phyloP scores from a whole-genome alignment of 1,140 invertebrate species.

The Drosophila varians region DNA sequence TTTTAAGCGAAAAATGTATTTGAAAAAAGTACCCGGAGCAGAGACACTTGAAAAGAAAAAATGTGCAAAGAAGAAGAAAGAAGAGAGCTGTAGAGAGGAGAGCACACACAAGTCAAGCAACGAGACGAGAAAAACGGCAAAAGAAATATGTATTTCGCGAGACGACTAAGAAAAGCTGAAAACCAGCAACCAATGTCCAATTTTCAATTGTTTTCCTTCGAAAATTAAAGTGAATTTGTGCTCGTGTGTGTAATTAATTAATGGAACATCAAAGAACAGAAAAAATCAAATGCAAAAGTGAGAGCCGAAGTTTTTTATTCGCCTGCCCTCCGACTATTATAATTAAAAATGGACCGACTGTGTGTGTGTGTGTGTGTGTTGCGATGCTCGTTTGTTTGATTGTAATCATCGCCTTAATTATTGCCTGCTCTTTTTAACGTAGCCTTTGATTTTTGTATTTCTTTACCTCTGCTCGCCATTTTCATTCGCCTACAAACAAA shows the following conservation, averaged over 20 bases:
- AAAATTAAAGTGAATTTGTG: constrained; percentile 62
- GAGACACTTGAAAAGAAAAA: constrained; percentile 79
- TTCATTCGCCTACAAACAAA: constrained; percentile 30
- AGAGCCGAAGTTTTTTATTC: constrained; percentile 44
- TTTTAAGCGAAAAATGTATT: constrained; percentile 68
- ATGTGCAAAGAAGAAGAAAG: constrained; percentile 79
- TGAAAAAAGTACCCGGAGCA: constrained; percentile 53
- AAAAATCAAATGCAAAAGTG: constrained; percentile 42
- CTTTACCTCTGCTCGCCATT: constrained; percentile 30
- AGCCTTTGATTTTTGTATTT: constrained; percentile 31
- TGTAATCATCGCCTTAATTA: constrained; percentile 36
- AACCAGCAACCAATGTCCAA: constrained; percentile 66
- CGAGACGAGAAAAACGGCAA: constrained; percentile 69
- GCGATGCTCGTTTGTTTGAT: constrained; percentile 39
- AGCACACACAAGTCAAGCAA: constrained; percentile 63
- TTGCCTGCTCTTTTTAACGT: constrained; percentile 26
- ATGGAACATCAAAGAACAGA: constrained; percentile 47
- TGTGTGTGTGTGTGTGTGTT: constrained; percentile 27
- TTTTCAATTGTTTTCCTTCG: constrained; percentile 70
- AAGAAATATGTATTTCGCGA: constrained; percentile 83
- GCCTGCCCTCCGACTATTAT: constrained; percentile 44
- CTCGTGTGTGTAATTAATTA: constrained; percentile 57
- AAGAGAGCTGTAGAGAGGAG: constrained; percentile 28
- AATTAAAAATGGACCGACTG: constrained; percentile 69
- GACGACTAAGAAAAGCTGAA: constrained; percentile 58